Evolutionary conservation across 2,888 invertebrate species (phyloP).

Genomic region (Hypomecis punctinalis): DNA sequence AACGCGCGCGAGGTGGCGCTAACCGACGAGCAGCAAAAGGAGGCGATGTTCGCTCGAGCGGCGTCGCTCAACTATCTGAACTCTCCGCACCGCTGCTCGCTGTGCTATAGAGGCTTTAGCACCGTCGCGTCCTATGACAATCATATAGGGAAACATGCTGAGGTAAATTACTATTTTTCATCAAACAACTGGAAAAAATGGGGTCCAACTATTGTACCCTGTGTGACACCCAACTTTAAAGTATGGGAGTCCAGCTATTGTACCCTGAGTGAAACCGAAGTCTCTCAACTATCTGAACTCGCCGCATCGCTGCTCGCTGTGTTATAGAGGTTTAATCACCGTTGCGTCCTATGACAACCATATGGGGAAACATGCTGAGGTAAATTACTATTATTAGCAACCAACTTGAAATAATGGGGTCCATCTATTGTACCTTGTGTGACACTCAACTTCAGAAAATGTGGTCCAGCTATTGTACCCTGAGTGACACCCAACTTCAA

Average conservation of each 20-base stretch:
- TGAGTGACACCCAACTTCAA: too few relatives aligned
- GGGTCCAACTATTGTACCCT: too few relatives aligned
- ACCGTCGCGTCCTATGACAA: conserved; percentile 60
- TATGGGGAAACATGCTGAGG: conserved; percentile 56
- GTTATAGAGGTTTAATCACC: conserved; percentile 70
- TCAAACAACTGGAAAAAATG: too few relatives aligned
- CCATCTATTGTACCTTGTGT: too few relatives aligned
- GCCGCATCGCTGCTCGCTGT: conserved; percentile 64
- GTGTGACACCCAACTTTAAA: too few relatives aligned
- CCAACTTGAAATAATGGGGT: too few relatives aligned
- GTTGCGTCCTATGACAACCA: conserved; percentile 64
- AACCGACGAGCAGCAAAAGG: conserved; percentile 59
- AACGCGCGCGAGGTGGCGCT: conserved; percentile 58
- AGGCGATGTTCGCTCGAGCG: conserved; percentile 46
- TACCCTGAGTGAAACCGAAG: conserved; percentile 1
- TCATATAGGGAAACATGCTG: conserved; percentile 64
- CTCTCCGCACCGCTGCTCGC: conserved; percentile 65
- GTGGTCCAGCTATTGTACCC: too few relatives aligned
- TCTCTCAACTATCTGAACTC: conserved; percentile 66
- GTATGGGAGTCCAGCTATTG: too few relatives aligned
- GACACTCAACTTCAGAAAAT: too few relatives aligned
- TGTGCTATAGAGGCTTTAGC: conserved; percentile 70
- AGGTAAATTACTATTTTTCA: too few relatives aligned
- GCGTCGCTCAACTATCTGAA: conserved; percentile 62
- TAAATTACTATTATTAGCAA: conserved; percentile 29